A percentile compares a stretch with the other conserved stretches of the same genome.
phyloP scores from a whole-genome alignment of 2,797 vertebrate species.

The Coregonus sp. region DNA sequence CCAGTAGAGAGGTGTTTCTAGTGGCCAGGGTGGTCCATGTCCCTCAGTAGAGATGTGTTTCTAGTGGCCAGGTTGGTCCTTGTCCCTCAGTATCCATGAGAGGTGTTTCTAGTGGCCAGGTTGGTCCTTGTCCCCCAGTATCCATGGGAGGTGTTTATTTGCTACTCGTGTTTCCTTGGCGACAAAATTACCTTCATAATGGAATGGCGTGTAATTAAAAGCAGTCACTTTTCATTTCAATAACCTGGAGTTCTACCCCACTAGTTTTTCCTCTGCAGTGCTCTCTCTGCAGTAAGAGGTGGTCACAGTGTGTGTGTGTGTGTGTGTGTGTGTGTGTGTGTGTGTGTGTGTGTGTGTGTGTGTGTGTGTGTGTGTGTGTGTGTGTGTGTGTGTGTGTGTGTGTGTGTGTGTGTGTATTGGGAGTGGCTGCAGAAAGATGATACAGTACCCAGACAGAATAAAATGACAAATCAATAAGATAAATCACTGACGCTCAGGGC shows the following conservation, averaged over 20 bases:
- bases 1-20: too few relatives aligned
- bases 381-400: too few relatives aligned
- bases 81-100: too few relatives aligned
- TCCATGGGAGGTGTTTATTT: too few relatives aligned
- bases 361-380: too few relatives aligned
- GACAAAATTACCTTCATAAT: constrained; percentile 3
- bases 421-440: constrained; percentile 3
- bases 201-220: not conserved
- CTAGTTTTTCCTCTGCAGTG: not conserved
- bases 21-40: too few relatives aligned
- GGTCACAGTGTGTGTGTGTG: not conserved
- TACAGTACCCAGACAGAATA: constrained; percentile 7
- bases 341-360: too few relatives aligned
- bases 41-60: too few relatives aligned
- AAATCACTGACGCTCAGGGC: constrained; percentile 19
- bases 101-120: too few relatives aligned
- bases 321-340: too few relatives aligned
- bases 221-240: not conserved
- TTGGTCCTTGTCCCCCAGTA: too few relatives aligned
- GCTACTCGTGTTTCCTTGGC: not conserved
- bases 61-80: too few relatives aligned
- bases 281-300: not conserved
- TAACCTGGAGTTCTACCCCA: not conserved
- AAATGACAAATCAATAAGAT: constrained; percentile 43
- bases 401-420: not conserved